Conservation (phyloP, 2,888 invertebrate genomes). For the Acleris sparsana region DNA sequence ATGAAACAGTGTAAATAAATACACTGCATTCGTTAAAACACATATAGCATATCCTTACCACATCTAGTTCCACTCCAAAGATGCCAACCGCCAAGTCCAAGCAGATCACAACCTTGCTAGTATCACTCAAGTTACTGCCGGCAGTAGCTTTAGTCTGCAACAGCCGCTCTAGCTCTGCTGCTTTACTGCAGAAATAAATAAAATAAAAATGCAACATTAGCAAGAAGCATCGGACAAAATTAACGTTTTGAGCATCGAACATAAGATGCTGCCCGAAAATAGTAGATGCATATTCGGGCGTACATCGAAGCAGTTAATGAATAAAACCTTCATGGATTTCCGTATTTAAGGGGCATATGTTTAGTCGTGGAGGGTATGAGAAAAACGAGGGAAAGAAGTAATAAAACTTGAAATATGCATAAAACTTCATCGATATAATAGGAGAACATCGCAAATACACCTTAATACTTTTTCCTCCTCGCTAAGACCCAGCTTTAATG, state of each 20-base stretch:
- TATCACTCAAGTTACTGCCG: slow-evolving; percentile 79
- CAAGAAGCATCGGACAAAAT: background rate
- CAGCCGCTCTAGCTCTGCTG: slow-evolving; percentile 78
- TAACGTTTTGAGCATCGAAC: background rate
- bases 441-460: slow-evolving; percentile 47
- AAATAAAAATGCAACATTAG: background rate
- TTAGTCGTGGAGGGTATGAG: too few species aligned
- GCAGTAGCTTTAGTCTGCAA: slow-evolving; percentile 72
- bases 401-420: background rate
- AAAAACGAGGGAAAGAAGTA: background rate
- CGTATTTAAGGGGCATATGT: too few species aligned
- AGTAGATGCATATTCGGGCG: background rate
- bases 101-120: slow-evolving; percentile 84
- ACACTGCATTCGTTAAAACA: too few species aligned
- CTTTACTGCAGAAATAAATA: slow-evolving; percentile 69
- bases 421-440: background rate
- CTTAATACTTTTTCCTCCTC: slow-evolving; percentile 69
- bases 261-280: background rate
- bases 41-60: slow-evolving; percentile 55
- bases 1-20: too few species aligned
- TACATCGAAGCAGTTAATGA: background rate
- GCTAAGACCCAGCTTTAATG: slow-evolving; percentile 67
- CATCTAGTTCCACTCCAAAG: slow-evolving; percentile 80
- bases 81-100: slow-evolving; percentile 83
- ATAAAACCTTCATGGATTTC: background rate